A percentile compares a stretch with the other conserved stretches of the same genome.
Conservation (phyloP, 2,797 vertebrate genomes). For the Brachyalestes nurse region DNA sequence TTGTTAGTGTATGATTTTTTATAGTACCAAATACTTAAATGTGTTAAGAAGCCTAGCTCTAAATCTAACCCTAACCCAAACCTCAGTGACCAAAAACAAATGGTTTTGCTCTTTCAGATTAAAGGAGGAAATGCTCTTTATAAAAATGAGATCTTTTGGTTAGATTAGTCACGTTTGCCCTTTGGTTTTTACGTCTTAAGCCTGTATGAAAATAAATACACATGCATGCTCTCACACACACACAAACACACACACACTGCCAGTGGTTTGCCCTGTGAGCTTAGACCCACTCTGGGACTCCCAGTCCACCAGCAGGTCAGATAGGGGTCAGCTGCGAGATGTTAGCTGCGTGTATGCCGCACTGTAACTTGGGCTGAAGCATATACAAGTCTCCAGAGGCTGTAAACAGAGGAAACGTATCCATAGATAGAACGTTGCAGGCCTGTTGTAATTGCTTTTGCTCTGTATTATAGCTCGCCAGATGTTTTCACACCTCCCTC, state of each 20-base stretch:
- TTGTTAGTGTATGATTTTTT: no score
- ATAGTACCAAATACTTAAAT: no score
- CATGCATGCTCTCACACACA: conserved; percentile 3
- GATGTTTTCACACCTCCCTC: conserved; percentile 34
- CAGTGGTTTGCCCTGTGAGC: conserved; percentile 4
- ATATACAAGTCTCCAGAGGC: not conserved
- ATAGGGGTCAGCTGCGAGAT: conserved; percentile 33
- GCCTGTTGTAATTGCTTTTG: conserved; percentile 41
- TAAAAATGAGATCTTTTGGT: no score
- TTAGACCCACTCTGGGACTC: conserved; percentile 1
- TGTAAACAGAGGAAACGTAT: not conserved
- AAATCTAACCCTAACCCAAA: no score
- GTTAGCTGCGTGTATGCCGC: not conserved
- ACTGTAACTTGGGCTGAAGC: not conserved
- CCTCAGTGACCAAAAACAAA: no score
- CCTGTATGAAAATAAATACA: not conserved
- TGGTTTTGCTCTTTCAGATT: no score
- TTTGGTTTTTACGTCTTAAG: no score
- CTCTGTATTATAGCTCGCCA: conserved; percentile 16
- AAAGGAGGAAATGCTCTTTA: no score
- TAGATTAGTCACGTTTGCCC: no score
- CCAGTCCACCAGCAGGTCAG: conserved; percentile 38
- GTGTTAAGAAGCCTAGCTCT: no score
- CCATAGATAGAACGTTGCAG: not conserved
- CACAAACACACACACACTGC: conserved; percentile 5